A percentile compares a stretch with the other conserved stretches of the same genome.
Evolutionary conservation across 2,113 vertebrate genomes (phyloP).

Genomic region (Columba janthina): DNA sequence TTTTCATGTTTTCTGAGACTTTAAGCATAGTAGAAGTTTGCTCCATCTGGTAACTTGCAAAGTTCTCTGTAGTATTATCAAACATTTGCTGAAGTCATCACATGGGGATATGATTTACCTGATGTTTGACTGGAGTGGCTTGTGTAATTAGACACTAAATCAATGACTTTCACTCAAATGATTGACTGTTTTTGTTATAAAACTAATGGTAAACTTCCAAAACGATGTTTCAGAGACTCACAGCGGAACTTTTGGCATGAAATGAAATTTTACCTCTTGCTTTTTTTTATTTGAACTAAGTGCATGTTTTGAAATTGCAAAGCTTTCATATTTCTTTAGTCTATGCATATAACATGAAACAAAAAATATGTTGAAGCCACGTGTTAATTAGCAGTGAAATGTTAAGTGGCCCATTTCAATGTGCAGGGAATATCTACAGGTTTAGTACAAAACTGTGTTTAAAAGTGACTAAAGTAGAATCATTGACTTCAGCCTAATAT

Average conservation of each 20-base stretch:
- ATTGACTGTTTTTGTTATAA: neutral
- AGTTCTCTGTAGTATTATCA: neutral
- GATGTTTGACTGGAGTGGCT: neutral
- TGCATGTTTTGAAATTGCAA: neutral
- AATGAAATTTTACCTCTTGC: neutral
- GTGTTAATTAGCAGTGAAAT: neutral
- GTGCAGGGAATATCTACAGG: neutral
- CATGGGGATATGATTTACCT: neutral
- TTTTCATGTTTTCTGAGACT: neutral
- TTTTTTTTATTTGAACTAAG: neutral
- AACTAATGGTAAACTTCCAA: conserved; percentile 5
- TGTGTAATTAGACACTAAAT: conserved; percentile 9
- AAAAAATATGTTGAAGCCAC: neutral
- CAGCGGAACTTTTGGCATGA: neutral
- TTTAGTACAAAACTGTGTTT: neutral
- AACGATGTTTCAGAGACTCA: neutral
- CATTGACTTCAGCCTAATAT: neutral
- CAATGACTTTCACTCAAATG: conserved; percentile 1
- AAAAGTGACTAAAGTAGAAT: neutral
- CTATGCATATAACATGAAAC: neutral
- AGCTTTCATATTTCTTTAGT: neutral
- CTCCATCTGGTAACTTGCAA: neutral
- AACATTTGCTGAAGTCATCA: neutral
- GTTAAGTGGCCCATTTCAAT: neutral
- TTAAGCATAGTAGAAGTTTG: neutral